These are phyloP conservation scores for Drosophila lini DNA, from an alignment of 1,140 invertebrate genomes.

Conservation along the genomic window DNA sequence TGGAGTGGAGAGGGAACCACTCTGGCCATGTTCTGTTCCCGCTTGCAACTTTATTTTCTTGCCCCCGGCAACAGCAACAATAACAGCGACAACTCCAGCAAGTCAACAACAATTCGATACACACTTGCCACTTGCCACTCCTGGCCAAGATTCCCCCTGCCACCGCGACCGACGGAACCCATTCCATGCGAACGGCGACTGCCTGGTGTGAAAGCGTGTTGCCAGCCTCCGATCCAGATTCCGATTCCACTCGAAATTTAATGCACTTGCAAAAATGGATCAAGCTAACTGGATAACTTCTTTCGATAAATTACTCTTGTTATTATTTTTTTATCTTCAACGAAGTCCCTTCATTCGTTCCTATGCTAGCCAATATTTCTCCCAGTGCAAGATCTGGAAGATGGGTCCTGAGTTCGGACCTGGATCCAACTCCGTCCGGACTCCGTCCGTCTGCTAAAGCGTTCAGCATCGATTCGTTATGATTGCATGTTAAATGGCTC, in stretches of 20 bases:
- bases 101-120: conserved; percentile 80
- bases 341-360: too few relatives aligned
- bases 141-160: conserved; percentile 20
- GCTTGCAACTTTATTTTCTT: conserved; percentile 76
- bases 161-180: background rate
- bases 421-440: conserved; percentile 30
- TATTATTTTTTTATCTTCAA: background rate
- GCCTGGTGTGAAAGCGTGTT: conserved; percentile 81
- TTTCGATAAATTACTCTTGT: background rate
- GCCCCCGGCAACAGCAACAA: conserved; percentile 57
- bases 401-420: conserved; percentile 6
- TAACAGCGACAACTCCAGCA: conserved; percentile 69
- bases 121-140: conserved; percentile 68
- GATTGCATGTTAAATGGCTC: conserved; percentile 84
- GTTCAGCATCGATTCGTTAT: conserved; percentile 84
- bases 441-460: conserved; percentile 64
- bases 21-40: conserved; percentile 30
- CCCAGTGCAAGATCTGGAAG: conserved; percentile 16
- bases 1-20: conserved; percentile 21
- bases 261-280: conserved; percentile 10
- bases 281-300: background rate
- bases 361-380: background rate
- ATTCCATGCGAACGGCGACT: conserved; percentile 42
- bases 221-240: conserved; percentile 26
- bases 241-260: conserved; percentile 26